A percentile compares a stretch with the other conserved stretches of the same genome.
Conservation (phyloP, 2,113 vertebrate genomes). For the Panthera leo region DNA sequence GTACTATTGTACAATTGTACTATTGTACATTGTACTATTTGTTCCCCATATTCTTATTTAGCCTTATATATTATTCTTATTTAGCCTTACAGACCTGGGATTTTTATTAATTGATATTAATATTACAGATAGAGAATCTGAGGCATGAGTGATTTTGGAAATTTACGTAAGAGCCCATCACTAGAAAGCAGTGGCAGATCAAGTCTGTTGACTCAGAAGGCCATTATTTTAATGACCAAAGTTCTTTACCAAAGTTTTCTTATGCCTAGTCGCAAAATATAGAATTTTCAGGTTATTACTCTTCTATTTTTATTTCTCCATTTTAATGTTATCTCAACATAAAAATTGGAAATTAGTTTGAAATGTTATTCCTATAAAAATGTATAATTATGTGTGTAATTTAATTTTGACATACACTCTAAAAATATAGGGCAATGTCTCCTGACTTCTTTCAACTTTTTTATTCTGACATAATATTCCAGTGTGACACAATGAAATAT, state of each 20-base stretch:
- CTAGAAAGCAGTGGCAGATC: neutral
- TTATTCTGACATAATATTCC: neutral
- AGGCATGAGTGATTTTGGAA: neutral
- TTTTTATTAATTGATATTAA: neutral
- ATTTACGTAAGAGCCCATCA: neutral
- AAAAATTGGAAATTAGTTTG: neutral
- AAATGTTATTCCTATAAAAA: neutral
- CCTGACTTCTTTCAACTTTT: neutral
- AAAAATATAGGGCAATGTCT: neutral
- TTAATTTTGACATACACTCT: neutral
- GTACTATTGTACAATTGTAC: neutral
- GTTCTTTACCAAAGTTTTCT: neutral
- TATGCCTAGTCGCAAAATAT: neutral
- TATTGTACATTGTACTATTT: neutral
- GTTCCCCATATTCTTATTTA: neutral
- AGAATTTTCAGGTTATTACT: neutral
- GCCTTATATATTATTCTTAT: neutral
- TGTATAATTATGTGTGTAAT: neutral
- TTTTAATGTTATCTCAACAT: neutral
- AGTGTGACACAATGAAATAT: neutral
- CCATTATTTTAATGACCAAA: neutral
- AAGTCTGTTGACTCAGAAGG: neutral
- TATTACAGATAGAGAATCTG: neutral
- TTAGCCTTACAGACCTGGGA: neutral
- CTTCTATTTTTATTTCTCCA: neutral